phyloP scores from a whole-genome alignment of 2,888 invertebrate genomes.

The Trypoxylon attenuatum region DNA sequence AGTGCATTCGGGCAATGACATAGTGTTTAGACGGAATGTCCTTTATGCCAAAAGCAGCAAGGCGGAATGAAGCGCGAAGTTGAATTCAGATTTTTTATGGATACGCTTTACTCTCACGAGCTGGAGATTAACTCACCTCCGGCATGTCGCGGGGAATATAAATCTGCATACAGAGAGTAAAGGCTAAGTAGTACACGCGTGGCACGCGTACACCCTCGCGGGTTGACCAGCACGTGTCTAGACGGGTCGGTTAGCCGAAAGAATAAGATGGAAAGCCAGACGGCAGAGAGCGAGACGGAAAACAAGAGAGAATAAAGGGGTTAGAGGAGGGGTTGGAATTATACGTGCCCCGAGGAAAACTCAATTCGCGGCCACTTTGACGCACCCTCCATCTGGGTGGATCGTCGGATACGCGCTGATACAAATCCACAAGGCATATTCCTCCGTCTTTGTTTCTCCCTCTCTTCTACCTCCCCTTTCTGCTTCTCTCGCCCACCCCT shows the following conservation, averaged over 20 bases:
- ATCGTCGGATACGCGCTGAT: constrained; percentile 53
- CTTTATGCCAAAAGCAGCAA: constrained; percentile 13
- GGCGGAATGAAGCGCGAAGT: constrained; percentile 1
- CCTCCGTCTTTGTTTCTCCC: constrained; percentile 35
- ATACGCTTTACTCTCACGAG: constrained; percentile 24
- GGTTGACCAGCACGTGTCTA: constrained; percentile 41
- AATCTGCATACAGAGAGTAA: constrained; percentile 13
- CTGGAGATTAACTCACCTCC: constrained; percentile 25
- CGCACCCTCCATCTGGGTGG: constrained; percentile 54
- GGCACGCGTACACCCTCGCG: constrained; percentile 18
- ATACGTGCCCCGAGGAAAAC: constrained; percentile 55
- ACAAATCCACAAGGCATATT: constrained; percentile 54
- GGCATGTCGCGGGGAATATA: constrained; percentile 13
- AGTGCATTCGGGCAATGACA: constrained; percentile 27
- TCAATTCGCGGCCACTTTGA: constrained; percentile 67
- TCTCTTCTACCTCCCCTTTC: constrained; percentile 8
- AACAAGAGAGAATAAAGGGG: constrained; percentile 30
- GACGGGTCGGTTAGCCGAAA: constrained; percentile 39
- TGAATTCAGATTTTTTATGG: constrained; percentile 23
- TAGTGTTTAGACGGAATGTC: constrained; percentile 13
- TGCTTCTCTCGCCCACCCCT: constrained; percentile 5
- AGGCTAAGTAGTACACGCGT: background rate
- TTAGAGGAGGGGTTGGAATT: constrained; percentile 40
- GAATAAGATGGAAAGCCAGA: constrained; percentile 25
- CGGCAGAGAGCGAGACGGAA: constrained; percentile 1